Evolutionary conservation across 1,140 invertebrate genomes (phyloP), one percentile per base, ranked within the genome.

Genomic region (Radopholus similis): DNA sequence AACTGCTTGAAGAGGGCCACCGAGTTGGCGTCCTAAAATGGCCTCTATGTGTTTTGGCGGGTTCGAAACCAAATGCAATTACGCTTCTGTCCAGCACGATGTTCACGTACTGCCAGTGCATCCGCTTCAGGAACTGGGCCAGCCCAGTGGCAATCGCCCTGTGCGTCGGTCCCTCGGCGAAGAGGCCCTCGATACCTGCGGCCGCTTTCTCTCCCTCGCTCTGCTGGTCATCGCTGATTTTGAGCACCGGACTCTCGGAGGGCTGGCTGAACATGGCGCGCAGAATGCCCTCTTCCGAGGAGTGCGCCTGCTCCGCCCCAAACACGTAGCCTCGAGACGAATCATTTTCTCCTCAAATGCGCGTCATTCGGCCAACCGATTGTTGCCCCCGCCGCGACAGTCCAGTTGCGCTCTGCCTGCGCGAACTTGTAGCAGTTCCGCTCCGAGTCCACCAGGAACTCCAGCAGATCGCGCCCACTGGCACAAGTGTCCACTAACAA

Each of bases 71-170:
- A 47, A 47, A 2, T 21, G 44, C 1, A 47, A 4, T 47, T 68
- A 68, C 66, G 30, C 26, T 58, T 68, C 42, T 66, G 40, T 68
- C 66, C 64, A 68, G 18, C 21, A 82, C 79, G 35, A 82, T 74
- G 35, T 77, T 77, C 4, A 80, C 71, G 58, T 75, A 82, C 32
- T 80, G 72, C 77, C 78, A 80, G 28, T 73, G 62, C 74, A 74
- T 76, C 47, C 51, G 42, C 23, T 59, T 66, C 26, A 80, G 53
- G 37, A 77, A 70, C 32, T 74, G 60, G 4, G 75, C 57, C 11
- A 80, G 56, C 26, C 69, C 78, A 34, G 63, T 53, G 21, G 71
- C 77, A 30, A 66, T 71, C 28, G 59, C 28, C 28, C 56, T 34
- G 28, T 68, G 66, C 13, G 51, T 69, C 6, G 66, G 66, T 8